Base-by-base conservation (phyloP, 2,797 vertebrate species). In the Clangula hyemalis region DNA sequence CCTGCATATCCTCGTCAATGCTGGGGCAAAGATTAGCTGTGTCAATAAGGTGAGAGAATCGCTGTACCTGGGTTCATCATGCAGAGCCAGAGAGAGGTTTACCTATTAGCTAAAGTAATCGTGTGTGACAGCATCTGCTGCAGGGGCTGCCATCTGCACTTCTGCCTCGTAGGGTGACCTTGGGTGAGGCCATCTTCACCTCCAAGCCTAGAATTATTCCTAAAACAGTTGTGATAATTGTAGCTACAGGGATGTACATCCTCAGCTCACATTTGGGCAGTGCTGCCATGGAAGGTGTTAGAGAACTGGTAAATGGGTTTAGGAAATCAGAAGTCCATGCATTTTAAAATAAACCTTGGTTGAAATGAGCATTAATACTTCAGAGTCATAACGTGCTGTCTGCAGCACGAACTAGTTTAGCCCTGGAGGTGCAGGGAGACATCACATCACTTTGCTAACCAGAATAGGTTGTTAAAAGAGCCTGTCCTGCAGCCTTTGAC, bases 1-100 rank as follows among this genome's bases (percentile, higher is more conserved):
- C 91, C 96, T 99, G 71, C 98, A 99, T 98, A 97, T 98, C 38
- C 98, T 99, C 3, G 98, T 99, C 75, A 98, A 98, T 22, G 97
- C 98, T 11, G 99, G 99, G 84, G 99, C 99, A 38, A 99, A 98
- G 96, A 96, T 98, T 81, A 98, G 95, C 96, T 97, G 95, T 97
- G 97, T 98, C 94, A 99, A 99, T 95, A 99, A 98, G 98, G 99
- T 99, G 96, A 96, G 97, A 73, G n/a, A 18, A 20, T 24, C 54
- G 74, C 14, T 7, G 6, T 11, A 0, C 1, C 0, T 51, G n/a
- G 38, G 22, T 87, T 34, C 47, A 14, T 60, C 27, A 39, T 1
- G 8, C 3, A 2, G n/a, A 36, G 75, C 21, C 58, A 56, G 62
- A 30, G 28, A n/a, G 13, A 32, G 41, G 16, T 20, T 58, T 70